Base-by-base conservation (phyloP, 1,140 invertebrate genomes). In the Euwallacea similis region DNA sequence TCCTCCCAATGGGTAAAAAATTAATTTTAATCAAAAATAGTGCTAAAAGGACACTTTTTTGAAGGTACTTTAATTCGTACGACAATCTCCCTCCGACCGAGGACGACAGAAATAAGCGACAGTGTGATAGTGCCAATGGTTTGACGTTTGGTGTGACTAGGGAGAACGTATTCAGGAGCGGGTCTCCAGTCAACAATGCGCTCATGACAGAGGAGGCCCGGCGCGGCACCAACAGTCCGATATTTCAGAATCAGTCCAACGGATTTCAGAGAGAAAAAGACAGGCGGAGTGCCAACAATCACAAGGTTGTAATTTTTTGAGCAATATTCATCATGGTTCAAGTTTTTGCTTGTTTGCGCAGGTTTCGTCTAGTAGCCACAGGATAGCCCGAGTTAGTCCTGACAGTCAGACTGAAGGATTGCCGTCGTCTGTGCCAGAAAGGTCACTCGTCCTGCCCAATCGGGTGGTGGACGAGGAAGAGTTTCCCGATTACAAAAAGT, bases 401-500 rank as follows among this genome's bases (percentile, higher is more conserved):
- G 79, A 82, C 65, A 82, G 81, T 69, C 80, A 81, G 53, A 76
- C 79, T 46, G 81, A 82, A 61, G 67, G 74, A 21, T 71, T 72
- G 66, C 73, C 68, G 15, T 47, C 46, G 50, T 42, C 71, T 0
- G 68, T 72, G 43, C 21, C 74, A 10, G 74, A 72, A 21, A 70
- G 71, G 16, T 72, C 73, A 6, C 65, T 53, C 13, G 42, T 67
- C 41, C 56, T 44, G 62, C 64, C 11, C 43, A 71, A 60, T 44
- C 7, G 43, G 21, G 6, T 47, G 2, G 16, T 63, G 42, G 71
- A 67, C 10, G 59, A 76, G 66, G 64, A 68, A 1, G 83, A 84
- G 33, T 84, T 82, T 76, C 83, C 85, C 46, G 84, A 86, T 75
- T 87, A 85, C 76, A 79, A 86, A 76, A 83, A 82, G 86, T 88